Conservation (phyloP, 2,797 vertebrate genomes). For the Diceros bicornis region DNA sequence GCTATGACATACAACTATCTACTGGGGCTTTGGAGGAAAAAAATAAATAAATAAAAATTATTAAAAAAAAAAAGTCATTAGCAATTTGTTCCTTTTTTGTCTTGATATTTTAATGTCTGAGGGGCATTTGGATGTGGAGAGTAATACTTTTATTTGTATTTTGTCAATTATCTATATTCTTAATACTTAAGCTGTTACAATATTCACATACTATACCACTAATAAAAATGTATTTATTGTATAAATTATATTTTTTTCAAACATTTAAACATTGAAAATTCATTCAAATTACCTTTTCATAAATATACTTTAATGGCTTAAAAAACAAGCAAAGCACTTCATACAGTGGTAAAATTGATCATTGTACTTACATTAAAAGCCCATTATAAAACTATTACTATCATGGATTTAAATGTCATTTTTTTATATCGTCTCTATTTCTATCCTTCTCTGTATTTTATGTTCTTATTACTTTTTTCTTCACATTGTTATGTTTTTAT, state of each 20-base stretch:
- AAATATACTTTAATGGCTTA: not conserved
- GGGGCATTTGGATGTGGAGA: not conserved
- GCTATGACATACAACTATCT: too few relatives aligned
- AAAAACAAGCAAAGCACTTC: not conserved
- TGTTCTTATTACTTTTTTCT: not conserved
- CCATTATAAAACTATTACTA: not conserved
- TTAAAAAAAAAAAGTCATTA: too few relatives aligned
- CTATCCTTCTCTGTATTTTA: not conserved
- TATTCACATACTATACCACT: not conserved
- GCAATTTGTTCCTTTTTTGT: not conserved
- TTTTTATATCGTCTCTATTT: not conserved
- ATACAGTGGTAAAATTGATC: not conserved
- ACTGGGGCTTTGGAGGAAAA: too few relatives aligned
- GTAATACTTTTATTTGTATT: slow-evolving; percentile 5
- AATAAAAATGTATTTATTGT: not conserved
- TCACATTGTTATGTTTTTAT: slow-evolving; percentile 26
- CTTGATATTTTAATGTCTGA: slow-evolving; percentile 24
- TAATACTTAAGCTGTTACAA: not conserved
- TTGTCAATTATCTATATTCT: slow-evolving; percentile 10
- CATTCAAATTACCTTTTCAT: not conserved
- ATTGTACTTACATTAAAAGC: not conserved
- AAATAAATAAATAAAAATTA: too few relatives aligned
- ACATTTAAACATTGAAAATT: slow-evolving; percentile 49
- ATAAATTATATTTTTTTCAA: slow-evolving; percentile 6
- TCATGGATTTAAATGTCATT: slow-evolving; percentile 14